phyloP scores from a whole-genome alignment of 2,113 vertebrate genomes.

The Leuciscus idus region DNA sequence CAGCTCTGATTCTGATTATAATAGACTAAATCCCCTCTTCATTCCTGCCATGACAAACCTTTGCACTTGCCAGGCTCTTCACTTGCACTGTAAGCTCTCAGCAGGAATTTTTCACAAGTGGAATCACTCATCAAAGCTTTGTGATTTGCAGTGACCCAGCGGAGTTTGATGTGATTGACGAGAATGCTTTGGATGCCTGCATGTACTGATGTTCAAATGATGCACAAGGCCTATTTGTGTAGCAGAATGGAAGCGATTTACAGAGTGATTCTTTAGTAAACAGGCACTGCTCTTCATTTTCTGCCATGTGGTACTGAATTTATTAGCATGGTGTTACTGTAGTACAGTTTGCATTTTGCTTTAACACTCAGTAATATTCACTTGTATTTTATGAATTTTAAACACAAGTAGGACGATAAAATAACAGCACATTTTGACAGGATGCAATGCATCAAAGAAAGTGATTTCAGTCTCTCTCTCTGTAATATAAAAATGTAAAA shows the following conservation, averaged over 20 bases:
- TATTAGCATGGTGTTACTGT: constrained; percentile 31
- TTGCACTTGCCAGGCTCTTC: neutral
- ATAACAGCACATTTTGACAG: neutral
- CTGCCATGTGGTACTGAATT: constrained; percentile 14
- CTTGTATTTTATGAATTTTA: constrained; percentile 7
- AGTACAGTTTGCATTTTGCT: constrained; percentile 19
- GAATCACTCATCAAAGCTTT: constrained; percentile 8
- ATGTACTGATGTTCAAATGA: constrained; percentile 8
- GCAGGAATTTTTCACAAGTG: constrained; percentile 19
- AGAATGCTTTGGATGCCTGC: neutral
- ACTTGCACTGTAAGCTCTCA: constrained; percentile 3
- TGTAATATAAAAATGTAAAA: neutral
- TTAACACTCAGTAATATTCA: neutral
- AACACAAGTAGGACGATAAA: constrained; percentile 9
- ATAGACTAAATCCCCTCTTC: constrained; percentile 18
- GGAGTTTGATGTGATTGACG: constrained; percentile 17
- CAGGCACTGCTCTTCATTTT: constrained; percentile 7
- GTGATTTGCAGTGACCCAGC: constrained; percentile 38
- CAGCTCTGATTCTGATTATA: constrained; percentile 49
- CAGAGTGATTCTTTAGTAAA: neutral
- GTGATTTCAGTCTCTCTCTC: neutral
- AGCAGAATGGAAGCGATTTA: neutral
- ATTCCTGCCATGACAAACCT: constrained; percentile 30
- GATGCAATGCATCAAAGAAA: constrained; percentile 7
- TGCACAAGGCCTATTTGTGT: neutral